Evolutionary conservation across 2,888 invertebrate genomes (phyloP).

Genomic region (Drosophila paranaensis): DNA sequence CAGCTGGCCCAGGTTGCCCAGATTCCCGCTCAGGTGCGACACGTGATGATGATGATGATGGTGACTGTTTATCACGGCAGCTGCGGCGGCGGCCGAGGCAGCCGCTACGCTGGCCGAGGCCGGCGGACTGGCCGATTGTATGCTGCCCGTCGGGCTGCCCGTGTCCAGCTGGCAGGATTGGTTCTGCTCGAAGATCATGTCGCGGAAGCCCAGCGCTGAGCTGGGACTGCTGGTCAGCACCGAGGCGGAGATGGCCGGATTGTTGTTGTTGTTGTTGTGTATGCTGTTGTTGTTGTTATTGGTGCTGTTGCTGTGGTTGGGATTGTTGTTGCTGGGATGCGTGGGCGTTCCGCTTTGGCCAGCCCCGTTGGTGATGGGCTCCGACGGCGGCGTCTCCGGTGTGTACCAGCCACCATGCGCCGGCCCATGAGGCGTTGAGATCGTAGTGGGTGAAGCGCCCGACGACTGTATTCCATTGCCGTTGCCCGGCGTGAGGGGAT

Average conservation of each 20-base stretch:
- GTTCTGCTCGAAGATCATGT: slow-evolving; percentile 85
- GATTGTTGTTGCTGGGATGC: slow-evolving; percentile 57
- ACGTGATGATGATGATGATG: slow-evolving; percentile 83
- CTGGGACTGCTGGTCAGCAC: slow-evolving; percentile 75
- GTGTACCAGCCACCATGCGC: slow-evolving; percentile 85
- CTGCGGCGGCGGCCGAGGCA: slow-evolving; percentile 76
- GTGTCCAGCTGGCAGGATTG: slow-evolving; percentile 85
- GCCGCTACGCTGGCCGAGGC: slow-evolving; percentile 74
- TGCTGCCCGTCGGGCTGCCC: slow-evolving; percentile 84
- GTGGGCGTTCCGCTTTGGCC: slow-evolving; percentile 55
- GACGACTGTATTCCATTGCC: slow-evolving; percentile 75
- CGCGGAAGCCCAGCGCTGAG: slow-evolving; percentile 82
- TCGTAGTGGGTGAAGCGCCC: slow-evolving; percentile 81
- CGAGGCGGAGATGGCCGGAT: slow-evolving; percentile 53
- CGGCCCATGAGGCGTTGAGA: slow-evolving; percentile 82
- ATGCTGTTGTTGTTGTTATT: slow-evolving; percentile 53
- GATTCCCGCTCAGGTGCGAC: slow-evolving; percentile 82
- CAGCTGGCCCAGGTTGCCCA: slow-evolving; percentile 83
- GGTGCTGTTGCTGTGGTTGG: slow-evolving; percentile 26
- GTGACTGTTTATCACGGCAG: slow-evolving; percentile 81
- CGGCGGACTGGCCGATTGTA: slow-evolving; percentile 84
- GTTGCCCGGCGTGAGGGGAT: slow-evolving; percentile 74
- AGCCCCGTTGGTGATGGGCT: slow-evolving; percentile 72
- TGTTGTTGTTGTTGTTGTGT: slow-evolving; percentile 60
- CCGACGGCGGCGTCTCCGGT: slow-evolving; percentile 85